These are phyloP conservation scores for Aptenodytes patagonicus DNA, from an alignment of 2,113 vertebrate genomes.

Conservation along the genomic window DNA sequence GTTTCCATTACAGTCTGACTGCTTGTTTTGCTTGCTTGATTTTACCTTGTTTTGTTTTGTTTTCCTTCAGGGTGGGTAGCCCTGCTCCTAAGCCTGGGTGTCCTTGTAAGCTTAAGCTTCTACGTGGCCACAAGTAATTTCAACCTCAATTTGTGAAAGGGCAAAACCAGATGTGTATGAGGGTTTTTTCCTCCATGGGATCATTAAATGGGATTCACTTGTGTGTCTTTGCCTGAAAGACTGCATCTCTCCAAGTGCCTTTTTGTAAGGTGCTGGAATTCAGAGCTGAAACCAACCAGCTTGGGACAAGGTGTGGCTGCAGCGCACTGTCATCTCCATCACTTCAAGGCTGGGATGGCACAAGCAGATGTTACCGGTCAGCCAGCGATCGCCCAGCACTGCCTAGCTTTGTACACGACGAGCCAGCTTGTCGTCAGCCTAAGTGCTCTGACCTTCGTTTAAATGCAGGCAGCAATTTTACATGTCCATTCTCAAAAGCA, in stretches of 20 bases:
- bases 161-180: not conserved
- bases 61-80: not conserved
- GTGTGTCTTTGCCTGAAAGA: not conserved
- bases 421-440: not conserved
- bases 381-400: not conserved
- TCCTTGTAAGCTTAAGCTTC: not conserved
- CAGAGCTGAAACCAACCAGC: not conserved
- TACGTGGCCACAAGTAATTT: not conserved
- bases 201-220: not conserved
- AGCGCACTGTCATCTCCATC: not conserved
- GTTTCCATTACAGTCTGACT: not conserved
- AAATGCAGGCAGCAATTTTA: not conserved
- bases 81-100: not conserved
- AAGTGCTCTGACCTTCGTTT: not conserved
- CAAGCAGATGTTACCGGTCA: not conserved
- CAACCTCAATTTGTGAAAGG: not conserved
- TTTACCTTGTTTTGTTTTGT: not conserved
- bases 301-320: not conserved
- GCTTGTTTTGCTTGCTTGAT: not conserved
- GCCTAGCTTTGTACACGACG: accelerated
- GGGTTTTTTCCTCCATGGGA: not conserved
- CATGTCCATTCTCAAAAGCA: not conserved
- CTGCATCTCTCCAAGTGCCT: not conserved
- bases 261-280: not conserved
- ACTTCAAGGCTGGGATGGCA: not conserved